Conservation (phyloP, 64 coral and sea anemone genomes). For the Catalaphyllia jardinei region DNA sequence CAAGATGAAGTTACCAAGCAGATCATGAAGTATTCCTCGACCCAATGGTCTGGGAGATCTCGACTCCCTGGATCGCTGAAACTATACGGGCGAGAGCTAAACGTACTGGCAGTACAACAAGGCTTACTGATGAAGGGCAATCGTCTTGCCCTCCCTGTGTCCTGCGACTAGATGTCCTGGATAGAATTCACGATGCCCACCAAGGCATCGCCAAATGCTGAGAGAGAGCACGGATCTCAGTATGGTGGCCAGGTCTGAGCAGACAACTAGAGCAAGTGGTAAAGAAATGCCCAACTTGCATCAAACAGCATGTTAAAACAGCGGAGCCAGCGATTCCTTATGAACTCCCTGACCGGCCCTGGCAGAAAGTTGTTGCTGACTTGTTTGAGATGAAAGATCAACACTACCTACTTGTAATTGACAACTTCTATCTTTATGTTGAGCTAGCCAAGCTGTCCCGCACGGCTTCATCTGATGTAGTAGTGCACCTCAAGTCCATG, state of each 20-base stretch:
- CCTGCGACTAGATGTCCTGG: conserved; percentile 9
- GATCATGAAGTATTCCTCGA: not conserved
- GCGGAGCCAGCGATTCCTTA: not conserved
- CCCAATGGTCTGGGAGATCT: not conserved
- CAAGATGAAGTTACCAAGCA: conserved; percentile 25
- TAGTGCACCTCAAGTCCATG: conserved; percentile 32
- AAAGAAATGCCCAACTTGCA: not conserved
- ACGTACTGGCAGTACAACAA: not conserved
- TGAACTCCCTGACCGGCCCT: not conserved
- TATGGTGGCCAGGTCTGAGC: conserved; percentile 34
- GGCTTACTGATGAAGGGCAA: conserved; percentile 6
- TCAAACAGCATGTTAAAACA: not conserved
- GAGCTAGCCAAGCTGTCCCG: not conserved
- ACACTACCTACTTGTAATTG: not conserved
- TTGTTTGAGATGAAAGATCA: not conserved
- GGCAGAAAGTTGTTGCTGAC: not conserved
- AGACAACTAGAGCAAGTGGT: conserved; percentile 9
- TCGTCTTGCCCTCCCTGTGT: not conserved
- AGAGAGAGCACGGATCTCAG: not conserved
- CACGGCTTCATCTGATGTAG: not conserved
- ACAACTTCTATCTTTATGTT: not conserved
- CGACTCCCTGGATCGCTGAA: not conserved
- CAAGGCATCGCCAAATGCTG: conserved; percentile 21
- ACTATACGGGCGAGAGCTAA: not conserved
- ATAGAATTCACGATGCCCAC: conserved; percentile 1